Evolutionary conservation across 2,888 invertebrate genomes (phyloP), one percentile per base, ranked within the genome.

Genomic region (Ctena decussata): DNA sequence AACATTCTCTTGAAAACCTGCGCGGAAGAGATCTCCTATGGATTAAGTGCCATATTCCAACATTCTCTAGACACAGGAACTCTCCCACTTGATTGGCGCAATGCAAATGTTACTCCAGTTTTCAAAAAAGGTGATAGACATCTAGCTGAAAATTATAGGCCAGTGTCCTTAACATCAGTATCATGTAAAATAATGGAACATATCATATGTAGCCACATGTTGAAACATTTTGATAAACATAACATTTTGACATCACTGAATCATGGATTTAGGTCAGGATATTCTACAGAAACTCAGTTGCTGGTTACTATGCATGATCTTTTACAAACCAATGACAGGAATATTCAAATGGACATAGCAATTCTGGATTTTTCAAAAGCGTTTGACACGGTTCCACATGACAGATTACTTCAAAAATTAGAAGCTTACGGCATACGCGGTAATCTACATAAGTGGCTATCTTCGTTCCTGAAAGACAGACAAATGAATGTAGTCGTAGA

Each of bases 301-400:
- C 11, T 77, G 21, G 41, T 74, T 15, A 78, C 73, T 3, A 49
- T 78, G 60, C 73, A 74, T 21, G 78, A 82, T 30, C 49, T 82
- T 8, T 15, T 78, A 18, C 65, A 46, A 73, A 37, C 77, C 2
- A 77, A 46, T 24, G 78, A 77, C 27, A 72, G 41, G n/a, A 79
- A 75, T 53, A 21, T 37, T 24, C 78, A 78, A 74, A 69, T 77
- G 1, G 78, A 82, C 30, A 71, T 83, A 0, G 41, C 79, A 37
- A 78, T 78, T 24, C n/a, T 79, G 21, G 83, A 79, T 41, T 83
- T 83, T 44, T 53, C 39, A 30, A 70, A 83, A 46, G 70, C 76
- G 6, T 81, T 81, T 8, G 53, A 81, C 76, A 81, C 76, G 6
- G 74, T 82, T 2, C 82, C 71, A 3, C 79, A 79, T 37, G 70